Evolutionary conservation across 2,797 vertebrate species (phyloP), one percentile per base, ranked within the genome.

Genomic region (Podargus strigoides): DNA sequence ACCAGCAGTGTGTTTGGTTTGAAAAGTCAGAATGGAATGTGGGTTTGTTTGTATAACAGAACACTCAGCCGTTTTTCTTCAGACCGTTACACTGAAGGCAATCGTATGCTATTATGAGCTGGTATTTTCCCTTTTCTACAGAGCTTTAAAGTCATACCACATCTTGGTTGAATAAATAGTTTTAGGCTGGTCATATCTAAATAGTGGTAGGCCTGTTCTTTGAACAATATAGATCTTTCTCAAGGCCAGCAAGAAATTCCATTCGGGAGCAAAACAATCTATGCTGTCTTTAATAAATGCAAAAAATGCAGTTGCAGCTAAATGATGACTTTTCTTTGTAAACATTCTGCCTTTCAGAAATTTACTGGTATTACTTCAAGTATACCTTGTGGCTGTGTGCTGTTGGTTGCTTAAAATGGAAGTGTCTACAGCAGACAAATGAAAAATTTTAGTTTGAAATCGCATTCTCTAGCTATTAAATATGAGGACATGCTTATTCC

Each of bases 41-140:
- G 85, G 72, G 12, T 93, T 95, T 94, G 85, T 95, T 95, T 95
- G 86, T 68, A n/a, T 85, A 92, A 66, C 84, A 70, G 70, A 89
- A 84, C 3, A 30, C 80, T 94, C 93, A 89, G 90, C 94, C 95
- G 94, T 75, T 94, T 96, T 90, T 92, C 81, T 83, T 96, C 92
- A 93, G 49, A 56, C 75, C 81, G 66, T 64, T 92, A 47, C 66
- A 78, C 76, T 83, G 82, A 95, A 94, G 79, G 90, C 92, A 55
- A 39, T 77, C 58, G 2, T 62, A 81, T 10, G 3, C 85, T 95
- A 89, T 79, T 85, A 60, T 42, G 56, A 69, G 68, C 78, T 93
- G 89, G 85, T 92, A 64, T 96, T 93, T 94, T 97, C 88, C 88
- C 93, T 95, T 94, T 92, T 88, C 91, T 97, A 3, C 82, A 44